Conservation (phyloP, 1,140 invertebrate genomes). For the Aradophagus sp. region DNA sequence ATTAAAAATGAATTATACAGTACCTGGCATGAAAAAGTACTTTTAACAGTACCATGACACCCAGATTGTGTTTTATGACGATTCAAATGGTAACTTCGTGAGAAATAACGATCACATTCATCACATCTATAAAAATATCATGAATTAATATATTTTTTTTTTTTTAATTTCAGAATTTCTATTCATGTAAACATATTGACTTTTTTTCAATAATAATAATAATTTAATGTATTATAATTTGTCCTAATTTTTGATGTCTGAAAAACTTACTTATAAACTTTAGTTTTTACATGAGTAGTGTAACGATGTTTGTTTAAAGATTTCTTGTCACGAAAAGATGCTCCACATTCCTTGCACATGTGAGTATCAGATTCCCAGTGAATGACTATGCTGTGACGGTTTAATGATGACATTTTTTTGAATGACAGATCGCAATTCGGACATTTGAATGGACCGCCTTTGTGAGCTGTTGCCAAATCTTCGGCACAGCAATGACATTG, state of each 20-base stretch:
- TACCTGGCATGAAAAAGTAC: slow-evolving; percentile 79
- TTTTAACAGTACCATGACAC: slow-evolving; percentile 79
- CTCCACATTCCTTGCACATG: slow-evolving; percentile 73
- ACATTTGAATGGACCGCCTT: slow-evolving; percentile 73
- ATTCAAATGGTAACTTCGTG: slow-evolving; percentile 84
- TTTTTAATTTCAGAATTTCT: not conserved
- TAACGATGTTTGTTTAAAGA: slow-evolving; percentile 75
- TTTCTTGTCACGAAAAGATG: slow-evolving; percentile 74
- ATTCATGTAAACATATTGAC: too few species aligned
- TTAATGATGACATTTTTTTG: slow-evolving; percentile 72
- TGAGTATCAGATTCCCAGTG: slow-evolving; percentile 73
- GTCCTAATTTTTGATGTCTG: too few species aligned
- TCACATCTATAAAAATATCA: slow-evolving; percentile 75
- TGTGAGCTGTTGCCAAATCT: slow-evolving; percentile 74
- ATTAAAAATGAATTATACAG: too few species aligned
- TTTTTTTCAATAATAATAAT: too few species aligned
- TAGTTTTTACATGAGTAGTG: slow-evolving; percentile 66
- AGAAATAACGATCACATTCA: slow-evolving; percentile 81
- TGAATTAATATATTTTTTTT: slow-evolving; percentile 5
- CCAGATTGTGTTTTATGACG: slow-evolving; percentile 84
- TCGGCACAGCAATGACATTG: slow-evolving; percentile 77
- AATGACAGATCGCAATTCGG: slow-evolving; percentile 74
- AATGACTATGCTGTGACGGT: slow-evolving; percentile 74
- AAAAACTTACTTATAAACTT: slow-evolving; percentile 65
- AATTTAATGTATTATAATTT: too few species aligned